phyloP scores from a whole-genome alignment of 1,140 invertebrate genomes.

The Zophobas morio region DNA sequence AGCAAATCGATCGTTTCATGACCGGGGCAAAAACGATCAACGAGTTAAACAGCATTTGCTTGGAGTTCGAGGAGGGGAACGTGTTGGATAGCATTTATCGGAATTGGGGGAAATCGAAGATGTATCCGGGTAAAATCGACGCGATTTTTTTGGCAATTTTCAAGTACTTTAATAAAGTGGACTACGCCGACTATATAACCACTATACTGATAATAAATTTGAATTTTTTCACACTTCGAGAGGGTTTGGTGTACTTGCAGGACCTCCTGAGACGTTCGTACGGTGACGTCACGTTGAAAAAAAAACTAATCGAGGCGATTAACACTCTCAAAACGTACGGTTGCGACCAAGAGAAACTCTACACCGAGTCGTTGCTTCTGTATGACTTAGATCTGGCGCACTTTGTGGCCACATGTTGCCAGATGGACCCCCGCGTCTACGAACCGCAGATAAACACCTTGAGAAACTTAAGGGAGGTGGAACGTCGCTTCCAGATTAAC shows the following conservation, averaged over 20 bases:
- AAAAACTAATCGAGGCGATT: neutral
- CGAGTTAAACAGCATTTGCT: conserved; percentile 25
- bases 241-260: conserved; percentile 52
- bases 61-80: conserved; percentile 40
- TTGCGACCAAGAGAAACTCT: conserved; percentile 26
- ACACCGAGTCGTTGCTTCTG: conserved; percentile 45
- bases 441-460: conserved; percentile 52
- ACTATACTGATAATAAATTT: conserved; percentile 55
- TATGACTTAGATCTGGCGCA: conserved; percentile 55
- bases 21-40: conserved; percentile 25
- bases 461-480: conserved; percentile 43
- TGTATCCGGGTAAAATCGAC: neutral
- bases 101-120: conserved; percentile 28
- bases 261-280: conserved; percentile 27
- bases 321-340: conserved; percentile 26
- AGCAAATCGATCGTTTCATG: conserved; percentile 55
- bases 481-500: conserved; percentile 52
- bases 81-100: conserved; percentile 45
- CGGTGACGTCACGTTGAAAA: neutral
- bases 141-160: conserved; percentile 50
- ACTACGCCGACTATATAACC: conserved; percentile 51
- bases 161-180: conserved; percentile 48
- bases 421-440: conserved; percentile 56
- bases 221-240: conserved; percentile 54
- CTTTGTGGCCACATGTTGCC: conserved; percentile 51